Conservation (phyloP, 2,797 vertebrate genomes). For the Pelochelys cantorii region DNA sequence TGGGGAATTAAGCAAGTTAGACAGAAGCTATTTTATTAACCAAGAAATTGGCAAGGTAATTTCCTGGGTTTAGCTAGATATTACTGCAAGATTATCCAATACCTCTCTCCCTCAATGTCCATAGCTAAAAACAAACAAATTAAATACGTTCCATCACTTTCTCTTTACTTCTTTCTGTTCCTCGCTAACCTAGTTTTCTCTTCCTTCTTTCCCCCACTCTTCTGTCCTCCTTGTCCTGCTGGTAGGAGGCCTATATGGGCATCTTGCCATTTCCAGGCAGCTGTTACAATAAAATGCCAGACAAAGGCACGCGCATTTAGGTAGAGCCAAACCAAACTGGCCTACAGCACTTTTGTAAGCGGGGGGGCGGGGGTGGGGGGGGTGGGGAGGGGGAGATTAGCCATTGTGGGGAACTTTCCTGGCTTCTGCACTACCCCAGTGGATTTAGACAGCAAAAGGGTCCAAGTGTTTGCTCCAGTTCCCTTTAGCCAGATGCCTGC, state of each 20-base stretch:
- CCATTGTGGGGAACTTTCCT: no score
- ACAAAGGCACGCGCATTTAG: not conserved
- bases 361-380: no score
- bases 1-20: not conserved
- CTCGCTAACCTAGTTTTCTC: not conserved
- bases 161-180: not conserved
- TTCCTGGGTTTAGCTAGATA: not conserved
- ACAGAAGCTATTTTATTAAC: not conserved
- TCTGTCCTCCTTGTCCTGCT: not conserved
- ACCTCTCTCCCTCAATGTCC: not conserved
- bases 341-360: not conserved
- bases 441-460: no score
- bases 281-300: not conserved
- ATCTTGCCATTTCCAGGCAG: not conserved
- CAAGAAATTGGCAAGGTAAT: not conserved
- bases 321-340: not conserved
- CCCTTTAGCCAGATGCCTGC: no score
- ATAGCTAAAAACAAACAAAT: not conserved
- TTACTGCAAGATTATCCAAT: not conserved
- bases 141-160: not conserved
- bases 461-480: no score
- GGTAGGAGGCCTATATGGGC: not conserved
- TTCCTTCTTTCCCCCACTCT: not conserved
- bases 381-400: no score
- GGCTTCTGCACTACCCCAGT: no score